phyloP scores from a whole-genome alignment of 2,113 vertebrate genomes.

The Harpagus bidentatus region DNA sequence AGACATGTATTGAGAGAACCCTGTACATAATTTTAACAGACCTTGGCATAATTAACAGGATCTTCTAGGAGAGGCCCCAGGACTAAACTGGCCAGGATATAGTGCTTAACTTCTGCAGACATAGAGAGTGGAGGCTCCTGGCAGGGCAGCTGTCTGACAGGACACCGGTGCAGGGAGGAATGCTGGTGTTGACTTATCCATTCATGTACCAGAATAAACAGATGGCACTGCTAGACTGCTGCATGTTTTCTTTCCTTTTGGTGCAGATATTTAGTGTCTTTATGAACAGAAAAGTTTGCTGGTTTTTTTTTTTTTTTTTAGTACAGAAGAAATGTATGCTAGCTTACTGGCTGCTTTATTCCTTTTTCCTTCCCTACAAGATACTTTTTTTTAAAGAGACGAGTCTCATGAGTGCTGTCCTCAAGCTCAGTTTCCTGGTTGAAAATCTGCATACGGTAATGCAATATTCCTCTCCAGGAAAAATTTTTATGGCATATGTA shows the following conservation, averaged over 20 bases:
- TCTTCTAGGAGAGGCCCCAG: background rate
- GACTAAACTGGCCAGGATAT: background rate
- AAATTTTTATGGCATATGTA: slow-evolving; percentile 58
- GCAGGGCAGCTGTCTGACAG: background rate
- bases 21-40: slow-evolving; percentile 15
- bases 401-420: slow-evolving; percentile 1
- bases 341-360: background rate
- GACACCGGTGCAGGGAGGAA: background rate
- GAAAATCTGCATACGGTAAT: slow-evolving; percentile 62
- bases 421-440: slow-evolving; percentile 48
- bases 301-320: too few relatives aligned
- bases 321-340: background rate
- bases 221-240: background rate
- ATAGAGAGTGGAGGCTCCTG: background rate
- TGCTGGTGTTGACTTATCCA: background rate
- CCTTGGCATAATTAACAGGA: slow-evolving; percentile 31
- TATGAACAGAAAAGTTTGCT: background rate
- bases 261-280: background rate
- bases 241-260: background rate
- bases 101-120: slow-evolving; percentile 11
- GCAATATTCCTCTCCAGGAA: slow-evolving; percentile 35
- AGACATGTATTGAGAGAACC: background rate
- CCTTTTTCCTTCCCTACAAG: background rate
- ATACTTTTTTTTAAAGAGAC: background rate
- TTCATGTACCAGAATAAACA: background rate